Evolutionary conservation across 2,888 invertebrate genomes (phyloP).

Genomic region (Sphaerophoria rueppellii): DNA sequence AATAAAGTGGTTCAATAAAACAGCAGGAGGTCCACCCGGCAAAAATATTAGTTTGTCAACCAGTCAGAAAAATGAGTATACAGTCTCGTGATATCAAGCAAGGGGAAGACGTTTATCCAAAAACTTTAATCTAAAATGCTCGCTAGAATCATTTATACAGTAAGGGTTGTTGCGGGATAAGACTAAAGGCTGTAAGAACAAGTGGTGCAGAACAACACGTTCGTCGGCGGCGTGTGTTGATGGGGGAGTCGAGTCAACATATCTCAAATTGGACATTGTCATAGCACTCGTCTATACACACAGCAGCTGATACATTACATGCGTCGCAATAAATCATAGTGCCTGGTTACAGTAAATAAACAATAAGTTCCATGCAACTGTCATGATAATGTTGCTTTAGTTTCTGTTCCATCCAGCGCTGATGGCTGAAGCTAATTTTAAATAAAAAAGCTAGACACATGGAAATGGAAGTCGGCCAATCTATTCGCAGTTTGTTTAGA

Average conservation of each 20-base stretch:
- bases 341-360: constrained; percentile 43
- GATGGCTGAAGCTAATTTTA: constrained; percentile 1
- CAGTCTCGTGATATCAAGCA: not conserved
- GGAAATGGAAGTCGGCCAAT: constrained; percentile 7
- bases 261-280: not conserved
- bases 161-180: constrained; percentile 8
- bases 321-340: constrained; percentile 48
- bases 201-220: constrained; percentile 28
- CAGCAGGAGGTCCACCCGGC: constrained; percentile 1
- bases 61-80: not conserved
- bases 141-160: not conserved
- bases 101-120: constrained; percentile 13
- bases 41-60: constrained; percentile 16
- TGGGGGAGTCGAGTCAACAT: constrained; percentile 38
- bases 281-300: not conserved
- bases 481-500: not conserved
- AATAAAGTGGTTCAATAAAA: not conserved
- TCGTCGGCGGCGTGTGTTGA: not conserved
- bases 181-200: not conserved
- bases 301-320: constrained; percentile 38
- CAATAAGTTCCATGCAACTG: constrained; percentile 27
- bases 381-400: not conserved
- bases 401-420: not conserved
- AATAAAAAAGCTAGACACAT: constrained; percentile 25
- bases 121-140: constrained; percentile 20